Base-by-base conservation (phyloP, 1,140 invertebrate species). In the Acromyrmex charruanus region DNA sequence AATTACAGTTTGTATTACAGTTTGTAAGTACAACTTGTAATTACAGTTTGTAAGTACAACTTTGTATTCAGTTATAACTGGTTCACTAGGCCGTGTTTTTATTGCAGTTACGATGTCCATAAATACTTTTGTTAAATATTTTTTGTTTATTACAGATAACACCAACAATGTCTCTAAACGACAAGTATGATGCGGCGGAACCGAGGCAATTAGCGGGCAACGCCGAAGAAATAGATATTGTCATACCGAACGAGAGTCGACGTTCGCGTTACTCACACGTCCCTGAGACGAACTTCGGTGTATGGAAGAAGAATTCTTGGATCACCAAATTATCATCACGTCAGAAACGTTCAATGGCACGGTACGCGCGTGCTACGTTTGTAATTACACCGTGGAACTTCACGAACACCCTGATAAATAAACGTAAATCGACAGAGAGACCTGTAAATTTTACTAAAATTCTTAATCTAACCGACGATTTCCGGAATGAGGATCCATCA, bases 231-330 rank as follows among this genome's bases (percentile, higher is more conserved):
- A 93, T 93, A 61, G 94, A 94, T 61, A 86, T 94, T 2, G 65
- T 89, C 1, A 93, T 94, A 21, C 90, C 92, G 3, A 93, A 94
- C 61, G 94, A 94, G 44, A 94, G 87, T 61, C 89, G 90, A 39
- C 63, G 91, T 88, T 87, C 79, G 63, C 88, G 88, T 74, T 75
- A 86, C 12, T 80, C 53, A 1, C 82, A 58, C 10, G 1, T 55
- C 0, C 89, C 66, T 3, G 28, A 75, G 39, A 49, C 77, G 10
- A 87, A 87, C 18, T 86, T 93, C n/a, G 93, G 93, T 4, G 87
- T 94, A 3, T 94, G 94, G 94, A 77, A 91, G 6, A 93, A 93
- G n/a, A 94, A 92, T 59, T 72, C 91, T 9, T 94, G 94, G 94
- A 85, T 94, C 0, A 94, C 94, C 0, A 94, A 92, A 71, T 87